phyloP scores from a whole-genome alignment of 2,113 vertebrate species.

The Blennius ocellaris region DNA sequence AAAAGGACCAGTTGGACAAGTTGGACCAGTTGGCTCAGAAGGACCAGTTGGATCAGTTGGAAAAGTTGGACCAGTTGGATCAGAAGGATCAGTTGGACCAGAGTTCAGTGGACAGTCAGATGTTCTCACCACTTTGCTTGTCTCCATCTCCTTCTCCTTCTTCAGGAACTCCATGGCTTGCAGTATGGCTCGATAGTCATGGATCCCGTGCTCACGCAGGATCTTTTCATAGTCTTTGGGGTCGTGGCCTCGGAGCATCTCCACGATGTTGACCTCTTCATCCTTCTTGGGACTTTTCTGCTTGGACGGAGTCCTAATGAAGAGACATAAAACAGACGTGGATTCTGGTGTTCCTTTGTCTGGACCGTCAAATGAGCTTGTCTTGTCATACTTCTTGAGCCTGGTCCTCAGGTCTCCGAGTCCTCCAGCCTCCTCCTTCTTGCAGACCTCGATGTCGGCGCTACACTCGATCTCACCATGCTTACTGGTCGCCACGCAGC shows the following conservation, averaged over 20 bases:
- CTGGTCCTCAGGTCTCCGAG: slow-evolving; percentile 88
- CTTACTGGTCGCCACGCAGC: slow-evolving; percentile 93
- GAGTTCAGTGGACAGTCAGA: too few species aligned
- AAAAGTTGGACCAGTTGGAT: not conserved
- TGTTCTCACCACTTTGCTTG: slow-evolving; percentile 84
- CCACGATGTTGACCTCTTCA: slow-evolving; percentile 90
- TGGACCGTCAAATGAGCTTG: not conserved
- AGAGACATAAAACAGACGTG: not conserved
- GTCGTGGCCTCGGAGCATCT: slow-evolving; percentile 96
- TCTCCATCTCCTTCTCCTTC: slow-evolving; percentile 88
- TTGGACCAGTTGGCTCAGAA: too few species aligned
- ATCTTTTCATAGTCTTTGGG: slow-evolving; percentile 98
- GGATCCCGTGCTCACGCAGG: slow-evolving; percentile 92
- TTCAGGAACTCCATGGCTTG: slow-evolving; percentile 96
- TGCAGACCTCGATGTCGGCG: slow-evolving; percentile 89
- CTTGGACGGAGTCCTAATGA: slow-evolving; percentile 89
- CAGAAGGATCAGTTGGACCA: too few species aligned
- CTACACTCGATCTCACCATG: slow-evolving; percentile 95
- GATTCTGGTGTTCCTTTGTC: not conserved
- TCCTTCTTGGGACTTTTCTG: slow-evolving; percentile 92
- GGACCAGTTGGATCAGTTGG: too few species aligned
- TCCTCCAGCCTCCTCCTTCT: slow-evolving; percentile 86
- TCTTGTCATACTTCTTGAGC: slow-evolving; percentile 91
- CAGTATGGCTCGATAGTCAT: slow-evolving; percentile 95
- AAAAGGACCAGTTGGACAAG: too few species aligned